Evolutionary conservation across 2,113 vertebrate species (phyloP), one percentile per base, ranked within the genome.

Genomic region (Periophthalmus modestus): DNA sequence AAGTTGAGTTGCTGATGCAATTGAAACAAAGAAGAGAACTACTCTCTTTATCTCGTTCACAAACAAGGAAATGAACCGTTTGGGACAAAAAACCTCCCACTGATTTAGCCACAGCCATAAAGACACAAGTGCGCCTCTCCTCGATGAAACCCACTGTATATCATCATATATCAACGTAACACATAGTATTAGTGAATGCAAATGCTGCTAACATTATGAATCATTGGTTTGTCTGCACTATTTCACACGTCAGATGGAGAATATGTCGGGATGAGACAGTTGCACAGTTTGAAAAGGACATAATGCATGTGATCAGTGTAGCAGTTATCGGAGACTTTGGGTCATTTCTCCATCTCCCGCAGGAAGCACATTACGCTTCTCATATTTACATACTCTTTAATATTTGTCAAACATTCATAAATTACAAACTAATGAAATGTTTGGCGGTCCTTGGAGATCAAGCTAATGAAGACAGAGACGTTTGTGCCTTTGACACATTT

Each of bases 351-450:
- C 94, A 95, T 95, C 96, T 96, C 98, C 98, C 96, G 96, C 97
- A 96, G 97, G 96, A 98, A 97, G 98, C 89, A 98, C 98, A 99
- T 99, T 99, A 99, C 85, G 94, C 92, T 81, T 81, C 93, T 94
- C 95, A 94, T 98, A 97, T 99, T 98, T 97, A 98, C 96, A 98
- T 97, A 97, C 96, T 96, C 96, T 95, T 95, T 95, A 96, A 97
- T 98, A 99, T 98, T 98, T 98, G 97, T 96, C 97, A 98, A 98
- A 98, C 96, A 98, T 97, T 96, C 96, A 96, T 98, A 97, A 98
- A 98, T 98, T 97, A 96, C 95, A 96, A 96, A 97, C 97, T 97
- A 98, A 98, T 98, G 96, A 98, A 99, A 98, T 97, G 95, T 96
- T 96, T 93, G 94, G 93, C 94, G 96, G 95, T 95, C 95, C 96